A percentile compares a stretch with the other conserved stretches of the same genome.
Conservation (phyloP, 2,797 vertebrate genomes). For the Chiloscyllium punctatum region DNA sequence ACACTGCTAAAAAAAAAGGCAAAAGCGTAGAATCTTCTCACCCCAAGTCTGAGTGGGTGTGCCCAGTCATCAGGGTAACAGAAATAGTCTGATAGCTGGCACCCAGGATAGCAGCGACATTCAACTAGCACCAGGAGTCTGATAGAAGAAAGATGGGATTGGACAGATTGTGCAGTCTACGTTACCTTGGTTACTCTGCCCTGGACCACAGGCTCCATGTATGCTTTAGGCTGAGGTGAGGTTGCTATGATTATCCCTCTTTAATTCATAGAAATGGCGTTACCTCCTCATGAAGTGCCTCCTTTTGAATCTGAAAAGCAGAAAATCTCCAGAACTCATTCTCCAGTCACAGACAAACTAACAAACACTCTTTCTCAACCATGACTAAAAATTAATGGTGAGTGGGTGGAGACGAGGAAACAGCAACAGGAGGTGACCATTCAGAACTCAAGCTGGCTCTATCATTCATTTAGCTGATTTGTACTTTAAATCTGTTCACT, state of each 20-base stretch:
- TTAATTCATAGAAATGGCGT: slow-evolving; percentile 75
- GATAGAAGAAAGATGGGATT: too few species aligned
- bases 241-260: slow-evolving; percentile 57
- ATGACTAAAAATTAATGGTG: neutral
- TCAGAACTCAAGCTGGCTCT: neutral
- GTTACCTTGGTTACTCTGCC: slow-evolving; percentile 56
- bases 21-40: neutral
- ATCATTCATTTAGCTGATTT: neutral
- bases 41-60: neutral
- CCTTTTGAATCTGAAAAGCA: slow-evolving; percentile 62
- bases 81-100: too few species aligned
- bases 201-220: slow-evolving; percentile 63
- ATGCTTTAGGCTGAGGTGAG: slow-evolving; percentile 50
- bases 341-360: neutral
- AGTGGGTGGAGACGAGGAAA: neutral
- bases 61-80: neutral
- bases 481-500: neutral
- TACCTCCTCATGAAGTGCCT: slow-evolving; percentile 80
- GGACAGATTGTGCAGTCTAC: too few species aligned
- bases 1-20: neutral
- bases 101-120: neutral
- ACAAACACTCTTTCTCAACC: neutral
- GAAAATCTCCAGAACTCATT: neutral
- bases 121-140: neutral
- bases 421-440: neutral